Evolutionary conservation across 2,888 invertebrate genomes (phyloP).

Genomic region (Drosophila quinaria): DNA sequence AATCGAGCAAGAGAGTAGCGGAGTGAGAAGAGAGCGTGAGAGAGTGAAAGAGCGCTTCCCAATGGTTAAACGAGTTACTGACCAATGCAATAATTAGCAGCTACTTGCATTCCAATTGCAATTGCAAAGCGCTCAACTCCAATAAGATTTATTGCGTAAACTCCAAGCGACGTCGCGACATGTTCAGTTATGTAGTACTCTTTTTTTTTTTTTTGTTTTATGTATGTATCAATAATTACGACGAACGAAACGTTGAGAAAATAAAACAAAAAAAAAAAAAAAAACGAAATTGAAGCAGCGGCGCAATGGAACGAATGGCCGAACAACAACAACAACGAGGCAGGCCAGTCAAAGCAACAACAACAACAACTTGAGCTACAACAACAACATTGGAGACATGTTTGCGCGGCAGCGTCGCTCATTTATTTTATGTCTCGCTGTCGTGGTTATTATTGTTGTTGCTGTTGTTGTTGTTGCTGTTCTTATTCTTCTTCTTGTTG

Average conservation of each 20-base stretch:
- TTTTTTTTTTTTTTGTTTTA: no score
- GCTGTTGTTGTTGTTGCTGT: conserved; percentile 24
- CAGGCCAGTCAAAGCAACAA: conserved; percentile 43
- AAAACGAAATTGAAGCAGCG: conserved; percentile 61
- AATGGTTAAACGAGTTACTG: conserved; percentile 49
- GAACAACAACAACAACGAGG: conserved; percentile 37
- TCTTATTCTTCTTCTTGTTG: conserved; percentile 44
- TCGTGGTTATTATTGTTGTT: conserved; percentile 45
- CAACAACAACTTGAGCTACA: conserved; percentile 37
- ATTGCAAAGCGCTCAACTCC: conserved; percentile 47
- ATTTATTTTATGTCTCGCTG: conserved; percentile 75
- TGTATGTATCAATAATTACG: conserved; percentile 79
- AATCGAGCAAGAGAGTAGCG: neutral
- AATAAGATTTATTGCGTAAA: conserved; percentile 65
- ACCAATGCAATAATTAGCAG: conserved; percentile 62
- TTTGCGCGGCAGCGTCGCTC: conserved; percentile 75
- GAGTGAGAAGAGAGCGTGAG: neutral
- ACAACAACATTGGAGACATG: conserved; percentile 71
- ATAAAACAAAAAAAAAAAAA: conserved; percentile 10
- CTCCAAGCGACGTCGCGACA: conserved; percentile 28
- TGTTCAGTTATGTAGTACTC: conserved; percentile 45
- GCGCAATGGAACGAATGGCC: conserved; percentile 62
- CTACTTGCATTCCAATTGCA: conserved; percentile 18
- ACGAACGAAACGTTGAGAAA: conserved; percentile 58
- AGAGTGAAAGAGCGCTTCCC: neutral